phyloP scores from a whole-genome alignment of 35 echinoderm and acorn worm species.

The Apostichopus parvimensis region DNA sequence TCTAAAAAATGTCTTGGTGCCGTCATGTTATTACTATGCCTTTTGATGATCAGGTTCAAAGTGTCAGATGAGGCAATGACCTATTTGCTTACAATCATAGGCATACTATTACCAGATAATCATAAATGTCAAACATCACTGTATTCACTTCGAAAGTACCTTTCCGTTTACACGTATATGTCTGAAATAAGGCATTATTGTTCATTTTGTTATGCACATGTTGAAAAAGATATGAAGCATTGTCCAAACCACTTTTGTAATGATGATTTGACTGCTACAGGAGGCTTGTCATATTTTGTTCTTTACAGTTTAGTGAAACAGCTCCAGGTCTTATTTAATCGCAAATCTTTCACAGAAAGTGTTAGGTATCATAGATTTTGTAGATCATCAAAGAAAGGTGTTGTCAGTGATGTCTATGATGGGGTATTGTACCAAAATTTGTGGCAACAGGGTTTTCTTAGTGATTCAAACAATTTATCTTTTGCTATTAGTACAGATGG shows the following conservation, averaged over 20 bases:
- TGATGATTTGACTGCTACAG: background rate
- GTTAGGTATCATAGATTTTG: background rate
- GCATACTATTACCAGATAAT: background rate
- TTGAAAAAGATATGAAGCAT: background rate
- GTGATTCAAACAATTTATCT: conserved; percentile 12
- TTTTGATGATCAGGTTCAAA: background rate
- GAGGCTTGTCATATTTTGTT: background rate
- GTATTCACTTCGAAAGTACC: background rate
- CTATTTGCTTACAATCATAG: background rate
- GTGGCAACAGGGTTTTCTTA: conserved; percentile 45
- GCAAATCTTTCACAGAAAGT: background rate
- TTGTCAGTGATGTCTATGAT: conserved; percentile 52
- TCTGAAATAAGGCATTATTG: background rate
- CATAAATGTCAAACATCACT: background rate
- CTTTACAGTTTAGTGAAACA: background rate
- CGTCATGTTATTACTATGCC: background rate
- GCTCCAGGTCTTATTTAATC: background rate
- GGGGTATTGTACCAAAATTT: conserved; percentile 17
- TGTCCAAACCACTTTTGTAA: background rate
- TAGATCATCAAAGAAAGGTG: background rate
- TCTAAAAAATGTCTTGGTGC: background rate
- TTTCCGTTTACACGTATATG: background rate
- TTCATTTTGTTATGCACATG: background rate
- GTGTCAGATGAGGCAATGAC: background rate
- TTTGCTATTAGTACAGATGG: conserved; percentile 57